phyloP scores from a whole-genome alignment of 2,113 vertebrate genomes.

The Paramormyrops kingsleyae region DNA sequence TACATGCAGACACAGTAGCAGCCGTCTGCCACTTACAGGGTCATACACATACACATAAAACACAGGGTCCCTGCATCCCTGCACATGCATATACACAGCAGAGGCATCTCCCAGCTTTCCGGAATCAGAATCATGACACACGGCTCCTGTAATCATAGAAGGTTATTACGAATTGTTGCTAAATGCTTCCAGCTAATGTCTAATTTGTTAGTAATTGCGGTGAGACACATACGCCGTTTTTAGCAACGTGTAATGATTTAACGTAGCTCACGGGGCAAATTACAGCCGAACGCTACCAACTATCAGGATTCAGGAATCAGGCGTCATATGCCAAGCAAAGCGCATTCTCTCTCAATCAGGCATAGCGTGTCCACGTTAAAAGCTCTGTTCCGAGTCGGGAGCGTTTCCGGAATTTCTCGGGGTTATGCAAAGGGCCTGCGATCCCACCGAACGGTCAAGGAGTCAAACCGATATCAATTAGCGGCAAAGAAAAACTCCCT shows the following conservation, averaged over 20 bases:
- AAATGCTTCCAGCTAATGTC: constrained; percentile 48
- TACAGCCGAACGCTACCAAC: constrained; percentile 47
- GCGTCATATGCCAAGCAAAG: constrained; percentile 34
- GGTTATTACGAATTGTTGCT: constrained; percentile 25
- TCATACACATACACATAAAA: not conserved
- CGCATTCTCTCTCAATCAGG: not conserved
- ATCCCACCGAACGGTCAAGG: not conserved
- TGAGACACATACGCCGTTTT: constrained; percentile 50
- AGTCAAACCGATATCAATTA: not conserved
- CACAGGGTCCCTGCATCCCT: not conserved
- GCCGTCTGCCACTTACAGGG: not conserved
- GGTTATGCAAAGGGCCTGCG: not conserved
- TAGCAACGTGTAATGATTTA: constrained; percentile 42
- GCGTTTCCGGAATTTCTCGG: not conserved
- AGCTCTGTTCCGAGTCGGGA: no score
- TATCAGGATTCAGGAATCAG: constrained; percentile 49
- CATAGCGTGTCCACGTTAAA: not conserved
- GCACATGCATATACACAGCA: constrained; percentile 11
- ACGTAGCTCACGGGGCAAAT: constrained; percentile 47
- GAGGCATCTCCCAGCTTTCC: constrained; percentile 7
- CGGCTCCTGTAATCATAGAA: constrained; percentile 23
- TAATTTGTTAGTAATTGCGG: constrained; percentile 64
- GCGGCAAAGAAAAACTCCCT: constrained; percentile 1
- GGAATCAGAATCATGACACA: constrained; percentile 25
- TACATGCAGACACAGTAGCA: not conserved